Evolutionary conservation across 1,140 invertebrate genomes (phyloP).

Genomic region (Lysiphlebus fabarum): DNA sequence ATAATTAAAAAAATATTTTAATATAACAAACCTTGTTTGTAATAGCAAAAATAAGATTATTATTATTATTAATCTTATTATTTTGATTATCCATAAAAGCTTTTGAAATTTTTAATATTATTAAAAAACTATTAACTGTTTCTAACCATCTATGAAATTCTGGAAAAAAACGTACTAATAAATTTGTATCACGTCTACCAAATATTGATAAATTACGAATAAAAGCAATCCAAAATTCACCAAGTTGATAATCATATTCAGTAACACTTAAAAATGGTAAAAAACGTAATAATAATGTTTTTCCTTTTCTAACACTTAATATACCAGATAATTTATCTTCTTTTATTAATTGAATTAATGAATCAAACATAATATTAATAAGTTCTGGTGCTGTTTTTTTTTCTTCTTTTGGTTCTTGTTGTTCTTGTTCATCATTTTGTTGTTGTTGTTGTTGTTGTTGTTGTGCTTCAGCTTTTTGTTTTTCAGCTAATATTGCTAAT

Average conservation of each 20-base stretch:
- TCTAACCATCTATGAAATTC: slow-evolving; percentile 57
- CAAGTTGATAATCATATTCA: slow-evolving; percentile 50
- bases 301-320: slow-evolving; percentile 71
- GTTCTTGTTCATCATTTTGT: slow-evolving; percentile 40
- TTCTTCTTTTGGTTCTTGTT: slow-evolving; percentile 49
- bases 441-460: slow-evolving; percentile 46
- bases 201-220: slow-evolving; percentile 55
- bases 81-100: slow-evolving; percentile 42
- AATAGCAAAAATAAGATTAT: slow-evolving; percentile 45
- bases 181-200: slow-evolving; percentile 55
- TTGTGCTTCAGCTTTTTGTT: slow-evolving; percentile 51
- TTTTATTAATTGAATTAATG: slow-evolving; percentile 53
- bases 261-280: slow-evolving; percentile 55
- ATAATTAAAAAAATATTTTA: background rate
- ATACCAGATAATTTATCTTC: slow-evolving; percentile 66
- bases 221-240: slow-evolving; percentile 55
- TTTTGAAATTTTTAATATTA: slow-evolving; percentile 36
- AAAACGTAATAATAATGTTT: slow-evolving; percentile 61
- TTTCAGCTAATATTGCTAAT: slow-evolving; percentile 61
- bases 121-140: slow-evolving; percentile 31
- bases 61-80: slow-evolving; percentile 40
- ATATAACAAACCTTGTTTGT: slow-evolving; percentile 48
- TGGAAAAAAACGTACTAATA: slow-evolving; percentile 53
- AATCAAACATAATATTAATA: slow-evolving; percentile 39
- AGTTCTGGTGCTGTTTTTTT: slow-evolving; percentile 63